phyloP scores from a whole-genome alignment of 2,113 vertebrate species.

The Cryptotis parvus region DNA sequence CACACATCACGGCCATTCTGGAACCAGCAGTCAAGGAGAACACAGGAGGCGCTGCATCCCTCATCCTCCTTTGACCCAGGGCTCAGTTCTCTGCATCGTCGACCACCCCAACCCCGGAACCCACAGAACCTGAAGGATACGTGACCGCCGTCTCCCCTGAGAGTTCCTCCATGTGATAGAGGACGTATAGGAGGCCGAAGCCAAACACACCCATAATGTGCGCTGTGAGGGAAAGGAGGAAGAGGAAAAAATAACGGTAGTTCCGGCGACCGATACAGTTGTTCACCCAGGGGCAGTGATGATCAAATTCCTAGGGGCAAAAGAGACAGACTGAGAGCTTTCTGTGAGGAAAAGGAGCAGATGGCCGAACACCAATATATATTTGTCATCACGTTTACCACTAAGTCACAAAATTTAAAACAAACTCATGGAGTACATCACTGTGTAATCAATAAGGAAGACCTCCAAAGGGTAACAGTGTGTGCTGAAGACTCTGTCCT shows the following conservation, averaged over 20 bases:
- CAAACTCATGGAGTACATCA: not conserved
- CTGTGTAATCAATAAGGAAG: not conserved
- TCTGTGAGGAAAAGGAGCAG: not conserved
- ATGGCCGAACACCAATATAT: not conserved
- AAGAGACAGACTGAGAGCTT: slow-evolving; percentile 46
- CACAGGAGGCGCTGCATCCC: not conserved
- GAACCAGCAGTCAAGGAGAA: slow-evolving; percentile 83
- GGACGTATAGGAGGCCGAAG: slow-evolving; percentile 95
- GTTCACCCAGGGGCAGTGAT: slow-evolving; percentile 99
- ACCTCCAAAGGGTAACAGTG: not conserved
- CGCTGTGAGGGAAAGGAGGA: slow-evolving; percentile 94
- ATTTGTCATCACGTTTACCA: not conserved
- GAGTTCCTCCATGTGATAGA: slow-evolving; percentile 94
- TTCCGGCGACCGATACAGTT: slow-evolving; percentile 98
- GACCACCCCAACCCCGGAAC: not conserved
- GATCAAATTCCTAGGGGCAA: slow-evolving; percentile 94
- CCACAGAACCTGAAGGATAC: slow-evolving; percentile 91
- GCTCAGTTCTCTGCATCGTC: not conserved
- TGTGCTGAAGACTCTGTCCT: too few relatives aligned
- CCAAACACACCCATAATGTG: slow-evolving; percentile 96
- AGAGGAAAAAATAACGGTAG: slow-evolving; percentile 99
- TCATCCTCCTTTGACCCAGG: not conserved
- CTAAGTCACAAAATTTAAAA: not conserved
- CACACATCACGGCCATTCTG: slow-evolving; percentile 98
- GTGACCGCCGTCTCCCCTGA: slow-evolving; percentile 93